Conservation (phyloP, 2,888 invertebrate species). For the Melanchra persicariae region DNA sequence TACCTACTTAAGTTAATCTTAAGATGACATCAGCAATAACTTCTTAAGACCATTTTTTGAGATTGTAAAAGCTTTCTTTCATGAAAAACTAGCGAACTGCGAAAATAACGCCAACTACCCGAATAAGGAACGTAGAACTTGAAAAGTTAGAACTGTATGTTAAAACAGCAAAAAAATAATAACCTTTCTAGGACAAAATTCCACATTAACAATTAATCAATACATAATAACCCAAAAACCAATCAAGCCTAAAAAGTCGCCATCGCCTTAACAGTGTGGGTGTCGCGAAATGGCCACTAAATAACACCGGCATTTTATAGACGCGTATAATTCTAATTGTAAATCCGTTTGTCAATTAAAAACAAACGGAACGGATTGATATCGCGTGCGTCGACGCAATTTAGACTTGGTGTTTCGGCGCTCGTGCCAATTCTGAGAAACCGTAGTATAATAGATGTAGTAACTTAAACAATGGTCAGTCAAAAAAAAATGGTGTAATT, state of each 20-base stretch:
- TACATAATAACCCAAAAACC: slow-evolving; percentile 36
- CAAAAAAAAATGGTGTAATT: slow-evolving; percentile 62
- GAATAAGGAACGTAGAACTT: not conserved
- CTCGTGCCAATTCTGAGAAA: slow-evolving; percentile 71
- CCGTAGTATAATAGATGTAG: slow-evolving; percentile 51
- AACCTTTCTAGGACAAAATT: slow-evolving; percentile 28
- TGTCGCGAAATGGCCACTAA: slow-evolving; percentile 70
- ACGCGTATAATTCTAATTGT: slow-evolving; percentile 68
- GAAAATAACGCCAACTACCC: not conserved
- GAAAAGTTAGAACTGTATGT: not conserved
- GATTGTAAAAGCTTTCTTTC: not conserved
- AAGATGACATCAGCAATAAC: not conserved
- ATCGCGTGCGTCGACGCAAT: slow-evolving; percentile 67
- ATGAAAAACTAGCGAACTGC: not conserved
- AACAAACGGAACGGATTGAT: slow-evolving; percentile 75
- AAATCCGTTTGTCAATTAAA: slow-evolving; percentile 75
- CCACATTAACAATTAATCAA: slow-evolving; percentile 38
- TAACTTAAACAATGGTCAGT: slow-evolving; percentile 45
- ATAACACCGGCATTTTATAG: slow-evolving; percentile 63
- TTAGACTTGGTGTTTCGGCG: slow-evolving; percentile 58
- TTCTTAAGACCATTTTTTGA: not conserved
- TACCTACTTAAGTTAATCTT: not conserved
- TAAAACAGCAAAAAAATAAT: slow-evolving; percentile 8
- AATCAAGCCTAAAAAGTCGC: slow-evolving; percentile 28
- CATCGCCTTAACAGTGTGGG: slow-evolving; percentile 70